phyloP scores from a whole-genome alignment of 2,888 invertebrate species.

The Hyles lineata region DNA sequence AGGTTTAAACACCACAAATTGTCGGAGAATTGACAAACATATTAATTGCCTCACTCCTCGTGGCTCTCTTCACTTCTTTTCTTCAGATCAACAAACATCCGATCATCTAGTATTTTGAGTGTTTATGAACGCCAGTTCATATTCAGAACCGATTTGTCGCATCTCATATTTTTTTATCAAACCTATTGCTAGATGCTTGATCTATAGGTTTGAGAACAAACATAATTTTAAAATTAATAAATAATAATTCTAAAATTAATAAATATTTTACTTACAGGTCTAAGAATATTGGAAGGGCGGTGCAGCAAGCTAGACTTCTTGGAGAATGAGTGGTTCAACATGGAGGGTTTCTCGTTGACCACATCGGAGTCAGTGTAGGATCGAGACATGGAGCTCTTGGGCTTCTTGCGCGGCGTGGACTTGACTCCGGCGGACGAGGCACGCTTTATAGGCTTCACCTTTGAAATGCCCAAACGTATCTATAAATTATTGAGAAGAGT shows the following conservation, averaged over 20 bases:
- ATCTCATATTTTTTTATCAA: too few species aligned
- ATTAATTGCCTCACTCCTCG: too few species aligned
- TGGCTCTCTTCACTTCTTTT: too few species aligned
- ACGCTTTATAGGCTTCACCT: constrained; percentile 79
- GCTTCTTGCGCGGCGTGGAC: constrained; percentile 76
- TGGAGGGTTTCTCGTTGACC: constrained; percentile 82
- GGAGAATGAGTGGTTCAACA: constrained; percentile 84
- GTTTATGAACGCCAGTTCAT: too few species aligned
- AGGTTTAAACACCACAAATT: too few species aligned
- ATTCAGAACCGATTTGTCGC: too few species aligned
- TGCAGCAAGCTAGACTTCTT: constrained; percentile 86
- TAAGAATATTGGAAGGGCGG: constrained; percentile 87
- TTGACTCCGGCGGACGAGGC: constrained; percentile 72
- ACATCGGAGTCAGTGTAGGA: constrained; percentile 76
- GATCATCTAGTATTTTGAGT: too few species aligned
- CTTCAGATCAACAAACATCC: too few species aligned
- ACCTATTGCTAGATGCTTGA: not conserved
- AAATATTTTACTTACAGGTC: constrained; percentile 88
- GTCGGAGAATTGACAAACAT: too few species aligned
- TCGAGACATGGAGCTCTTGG: constrained; percentile 68
- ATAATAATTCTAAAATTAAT: not conserved
- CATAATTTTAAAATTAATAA: not conserved
- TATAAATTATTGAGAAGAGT: constrained; percentile 66
- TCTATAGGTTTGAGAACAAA: not conserved
- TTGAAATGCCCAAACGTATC: constrained; percentile 80